phyloP scores from a whole-genome alignment of 2,888 invertebrate species.

The Eurytoma adleriae region DNA sequence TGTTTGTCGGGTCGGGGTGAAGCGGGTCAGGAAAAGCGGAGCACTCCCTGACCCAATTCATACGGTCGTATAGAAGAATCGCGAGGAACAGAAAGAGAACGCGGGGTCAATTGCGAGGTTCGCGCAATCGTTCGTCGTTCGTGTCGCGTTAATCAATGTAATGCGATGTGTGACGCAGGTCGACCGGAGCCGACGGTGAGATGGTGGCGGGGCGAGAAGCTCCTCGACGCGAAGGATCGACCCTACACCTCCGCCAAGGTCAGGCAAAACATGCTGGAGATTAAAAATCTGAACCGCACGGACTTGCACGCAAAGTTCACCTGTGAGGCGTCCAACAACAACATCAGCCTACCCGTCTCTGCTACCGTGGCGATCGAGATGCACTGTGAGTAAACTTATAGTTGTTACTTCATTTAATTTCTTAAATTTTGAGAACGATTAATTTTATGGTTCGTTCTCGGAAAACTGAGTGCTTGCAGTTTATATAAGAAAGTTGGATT shows the following conservation, averaged over 20 bases:
- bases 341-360: constrained; percentile 83
- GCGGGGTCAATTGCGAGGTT: no score
- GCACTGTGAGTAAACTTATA: constrained; percentile 80
- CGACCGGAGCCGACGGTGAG: constrained; percentile 84
- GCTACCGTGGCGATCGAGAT: constrained; percentile 86
- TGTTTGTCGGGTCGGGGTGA: no score
- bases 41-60: no score
- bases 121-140: no score
- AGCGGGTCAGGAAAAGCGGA: no score
- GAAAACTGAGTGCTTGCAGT: no score
- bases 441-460: no score
- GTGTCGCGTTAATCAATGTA: neutral
- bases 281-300: constrained; percentile 81
- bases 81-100: no score
- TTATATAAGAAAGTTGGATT: no score
- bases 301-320: constrained; percentile 87
- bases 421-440: no score
- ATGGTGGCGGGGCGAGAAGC: constrained; percentile 85
- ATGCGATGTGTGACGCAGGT: constrained; percentile 76
- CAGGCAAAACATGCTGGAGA: constrained; percentile 80
- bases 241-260: constrained; percentile 75
- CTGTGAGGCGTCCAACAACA: constrained; percentile 88
- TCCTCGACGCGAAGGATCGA: constrained; percentile 80
- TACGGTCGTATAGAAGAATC: no score
- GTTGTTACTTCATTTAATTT: no score